Conservation (phyloP, 2,113 vertebrate genomes). For the Solenodon paradoxus region DNA sequence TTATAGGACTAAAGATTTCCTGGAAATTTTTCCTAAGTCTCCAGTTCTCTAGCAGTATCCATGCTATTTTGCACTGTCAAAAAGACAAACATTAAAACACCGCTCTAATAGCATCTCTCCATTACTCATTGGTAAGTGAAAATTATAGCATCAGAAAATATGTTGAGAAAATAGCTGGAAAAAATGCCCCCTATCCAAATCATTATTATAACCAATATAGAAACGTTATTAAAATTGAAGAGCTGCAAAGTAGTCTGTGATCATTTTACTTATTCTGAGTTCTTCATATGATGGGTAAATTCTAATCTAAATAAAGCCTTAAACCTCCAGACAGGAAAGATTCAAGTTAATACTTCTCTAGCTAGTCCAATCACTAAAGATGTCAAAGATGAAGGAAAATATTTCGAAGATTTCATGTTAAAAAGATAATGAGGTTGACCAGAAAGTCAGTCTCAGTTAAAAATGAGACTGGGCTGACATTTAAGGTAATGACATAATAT, state of each 20-base stretch:
- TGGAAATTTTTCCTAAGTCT: not conserved
- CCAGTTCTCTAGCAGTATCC: not conserved
- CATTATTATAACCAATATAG: not conserved
- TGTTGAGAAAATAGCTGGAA: not conserved
- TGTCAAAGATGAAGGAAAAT: conserved; percentile 29
- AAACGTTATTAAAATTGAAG: not conserved
- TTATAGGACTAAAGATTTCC: not conserved
- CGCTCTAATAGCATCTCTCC: not conserved
- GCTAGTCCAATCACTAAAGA: not conserved
- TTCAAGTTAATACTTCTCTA: conserved; percentile 9
- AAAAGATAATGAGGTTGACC: conserved; percentile 33
- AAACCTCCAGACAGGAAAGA: not conserved
- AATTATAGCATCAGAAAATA: not conserved
- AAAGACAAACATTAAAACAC: not conserved
- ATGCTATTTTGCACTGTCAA: not conserved
- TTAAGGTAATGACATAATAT: not conserved
- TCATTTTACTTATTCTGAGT: not conserved
- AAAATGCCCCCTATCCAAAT: not conserved
- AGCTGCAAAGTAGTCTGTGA: not conserved
- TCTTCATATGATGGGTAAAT: not conserved
- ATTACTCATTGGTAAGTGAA: not conserved
- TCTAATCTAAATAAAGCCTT: conserved; percentile 23
- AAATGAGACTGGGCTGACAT: conserved; percentile 11
- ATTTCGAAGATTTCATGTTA: conserved; percentile 30
- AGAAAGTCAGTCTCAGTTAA: conserved; percentile 17